A percentile compares a stretch with the other conserved stretches of the same genome.
phyloP scores from a whole-genome alignment of 2,113 vertebrate genomes.

The Hippolais icterina region DNA sequence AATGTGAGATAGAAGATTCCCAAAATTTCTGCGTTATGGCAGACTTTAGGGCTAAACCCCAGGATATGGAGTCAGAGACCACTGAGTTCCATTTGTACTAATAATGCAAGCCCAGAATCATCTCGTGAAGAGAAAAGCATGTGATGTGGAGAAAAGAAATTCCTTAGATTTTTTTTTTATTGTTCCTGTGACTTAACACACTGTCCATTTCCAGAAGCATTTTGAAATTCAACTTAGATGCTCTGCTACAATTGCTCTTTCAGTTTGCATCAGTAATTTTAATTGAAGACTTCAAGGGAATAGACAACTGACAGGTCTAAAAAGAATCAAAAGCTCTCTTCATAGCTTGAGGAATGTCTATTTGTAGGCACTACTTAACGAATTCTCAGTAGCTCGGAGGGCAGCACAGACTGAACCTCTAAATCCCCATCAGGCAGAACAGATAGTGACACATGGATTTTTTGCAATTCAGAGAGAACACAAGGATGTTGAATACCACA shows the following conservation, averaged over 20 bases:
- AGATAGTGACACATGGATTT: neutral
- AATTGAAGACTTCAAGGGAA: conserved; percentile 5
- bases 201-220: neutral
- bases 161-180: neutral
- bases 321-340: neutral
- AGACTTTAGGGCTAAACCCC: neutral
- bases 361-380: neutral
- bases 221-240: neutral
- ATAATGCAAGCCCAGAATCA: neutral
- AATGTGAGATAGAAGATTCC: neutral
- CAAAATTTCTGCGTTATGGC: neutral
- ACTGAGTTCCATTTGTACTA: neutral
- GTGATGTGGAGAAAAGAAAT: neutral
- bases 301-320: neutral
- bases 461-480: neutral
- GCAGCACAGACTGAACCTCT: neutral
- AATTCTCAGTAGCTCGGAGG: neutral
- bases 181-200: neutral
- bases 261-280: neutral
- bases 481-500: neutral
- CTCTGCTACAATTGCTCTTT: neutral
- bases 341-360: neutral
- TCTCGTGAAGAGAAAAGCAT: neutral
- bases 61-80: neutral
- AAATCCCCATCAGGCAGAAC: neutral